phyloP scores from a whole-genome alignment of 2,113 vertebrate genomes.

The Trogon surrucura region DNA sequence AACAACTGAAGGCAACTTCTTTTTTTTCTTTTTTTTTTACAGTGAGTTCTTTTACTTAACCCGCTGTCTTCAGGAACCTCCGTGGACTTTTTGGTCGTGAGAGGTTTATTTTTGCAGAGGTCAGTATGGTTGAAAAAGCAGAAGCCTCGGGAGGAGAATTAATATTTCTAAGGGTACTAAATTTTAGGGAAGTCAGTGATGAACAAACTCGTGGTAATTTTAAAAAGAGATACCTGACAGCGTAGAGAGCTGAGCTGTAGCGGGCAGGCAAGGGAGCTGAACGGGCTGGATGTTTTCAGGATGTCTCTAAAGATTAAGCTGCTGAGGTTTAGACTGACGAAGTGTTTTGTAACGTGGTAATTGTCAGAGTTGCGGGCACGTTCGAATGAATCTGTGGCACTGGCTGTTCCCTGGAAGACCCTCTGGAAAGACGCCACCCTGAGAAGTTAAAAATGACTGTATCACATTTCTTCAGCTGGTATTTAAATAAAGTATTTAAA shows the following conservation, averaged over 20 bases:
- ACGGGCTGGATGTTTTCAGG: background rate
- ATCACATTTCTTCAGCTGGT: background rate
- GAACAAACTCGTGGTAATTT: background rate
- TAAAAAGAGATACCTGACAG: background rate
- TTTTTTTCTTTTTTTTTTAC: background rate
- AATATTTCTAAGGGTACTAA: background rate
- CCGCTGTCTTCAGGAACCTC: background rate
- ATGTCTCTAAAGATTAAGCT: background rate
- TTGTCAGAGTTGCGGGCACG: background rate
- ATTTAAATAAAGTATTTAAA: constrained; percentile 36
- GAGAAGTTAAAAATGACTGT: background rate
- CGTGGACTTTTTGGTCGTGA: background rate
- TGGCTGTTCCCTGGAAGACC: background rate
- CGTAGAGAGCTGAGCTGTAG: background rate
- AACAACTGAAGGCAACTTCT: background rate
- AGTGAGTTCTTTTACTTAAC: background rate
- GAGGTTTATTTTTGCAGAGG: background rate
- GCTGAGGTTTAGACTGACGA: background rate
- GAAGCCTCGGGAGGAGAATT: background rate
- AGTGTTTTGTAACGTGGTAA: background rate
- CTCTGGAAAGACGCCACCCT: background rate
- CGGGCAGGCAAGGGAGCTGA: background rate
- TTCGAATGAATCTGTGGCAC: background rate
- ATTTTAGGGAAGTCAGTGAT: background rate
- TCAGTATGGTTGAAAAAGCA: background rate